Conservation (phyloP, 2,113 vertebrate genomes). For the Trematomus loennbergii region DNA sequence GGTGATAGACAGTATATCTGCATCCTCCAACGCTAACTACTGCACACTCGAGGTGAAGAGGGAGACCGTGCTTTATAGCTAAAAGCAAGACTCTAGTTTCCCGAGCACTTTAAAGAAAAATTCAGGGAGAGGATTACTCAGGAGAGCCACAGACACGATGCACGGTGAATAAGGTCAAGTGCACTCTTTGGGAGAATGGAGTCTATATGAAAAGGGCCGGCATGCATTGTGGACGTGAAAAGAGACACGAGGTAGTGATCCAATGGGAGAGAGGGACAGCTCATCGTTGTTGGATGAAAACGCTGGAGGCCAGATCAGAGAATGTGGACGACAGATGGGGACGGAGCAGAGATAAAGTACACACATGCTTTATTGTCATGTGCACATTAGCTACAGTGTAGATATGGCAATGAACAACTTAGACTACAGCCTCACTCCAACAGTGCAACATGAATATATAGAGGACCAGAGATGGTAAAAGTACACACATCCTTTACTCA, state of each 20-base stretch:
- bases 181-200: conserved; percentile 35
- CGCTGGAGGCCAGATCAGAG: conserved; percentile 30
- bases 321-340: conserved; percentile 46
- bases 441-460: too few relatives aligned
- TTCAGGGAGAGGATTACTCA: neutral
- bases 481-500: too few relatives aligned
- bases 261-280: conserved; percentile 37
- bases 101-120: conserved; percentile 25
- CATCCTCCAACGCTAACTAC: conserved; percentile 31
- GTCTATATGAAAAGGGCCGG: conserved; percentile 40
- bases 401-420: too few relatives aligned
- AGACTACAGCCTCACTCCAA: too few relatives aligned
- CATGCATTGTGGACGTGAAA: conserved; percentile 54
- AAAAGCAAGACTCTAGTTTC: conserved; percentile 48
- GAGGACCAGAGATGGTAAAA: too few relatives aligned
- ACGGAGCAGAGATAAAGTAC: conserved; percentile 3
- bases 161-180: conserved; percentile 64
- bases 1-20: conserved; percentile 53
- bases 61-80: conserved; percentile 35
- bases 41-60: conserved; percentile 47
- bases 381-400: too few relatives aligned
- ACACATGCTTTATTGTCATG: too few relatives aligned
- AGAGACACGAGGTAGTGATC: conserved; percentile 29
- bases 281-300: conserved; percentile 8
- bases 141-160: conserved; percentile 20